Percentiles rank a stretch among this genome's conserved stretches.
Evolutionary conservation across 1,140 invertebrate species (phyloP).

Genomic region (Drosophila kurseongensis): DNA sequence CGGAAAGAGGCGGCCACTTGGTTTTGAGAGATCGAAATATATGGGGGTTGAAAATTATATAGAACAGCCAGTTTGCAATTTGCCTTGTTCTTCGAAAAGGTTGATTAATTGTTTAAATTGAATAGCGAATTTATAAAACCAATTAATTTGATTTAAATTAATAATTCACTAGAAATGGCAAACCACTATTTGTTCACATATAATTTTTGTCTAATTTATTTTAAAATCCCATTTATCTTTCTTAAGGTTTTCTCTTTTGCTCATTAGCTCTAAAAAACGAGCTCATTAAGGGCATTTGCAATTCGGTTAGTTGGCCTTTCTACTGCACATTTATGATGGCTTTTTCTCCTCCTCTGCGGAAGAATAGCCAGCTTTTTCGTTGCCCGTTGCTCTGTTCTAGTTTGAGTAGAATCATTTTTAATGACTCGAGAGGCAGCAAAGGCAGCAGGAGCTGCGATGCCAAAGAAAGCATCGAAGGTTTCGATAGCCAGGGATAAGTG

Average conservation of each 20-base stretch:
- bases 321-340: constrained; percentile 54
- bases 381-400: constrained; percentile 64
- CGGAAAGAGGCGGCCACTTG: neutral
- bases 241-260: neutral
- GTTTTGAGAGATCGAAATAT: constrained; percentile 2
- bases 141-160: too few species aligned
- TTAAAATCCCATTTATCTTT: neutral
- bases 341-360: constrained; percentile 7
- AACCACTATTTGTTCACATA: neutral
- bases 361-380: constrained; percentile 20
- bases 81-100: neutral
- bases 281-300: constrained; percentile 41
- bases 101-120: constrained; percentile 11
- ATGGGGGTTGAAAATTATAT: neutral
- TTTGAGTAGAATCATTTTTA: constrained; percentile 78
- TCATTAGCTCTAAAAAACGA: neutral
- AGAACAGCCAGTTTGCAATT: constrained; percentile 14
- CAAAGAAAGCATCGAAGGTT: constrained; percentile 15
- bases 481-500: constrained; percentile 43
- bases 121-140: too few species aligned
- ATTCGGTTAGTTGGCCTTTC: constrained; percentile 39
- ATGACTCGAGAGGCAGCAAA: constrained; percentile 61
- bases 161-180: too few species aligned
- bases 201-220: neutral
- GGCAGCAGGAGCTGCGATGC: constrained; percentile 41